phyloP scores from a whole-genome alignment of 2,888 invertebrate species.

The Pyrrhia umbra region DNA sequence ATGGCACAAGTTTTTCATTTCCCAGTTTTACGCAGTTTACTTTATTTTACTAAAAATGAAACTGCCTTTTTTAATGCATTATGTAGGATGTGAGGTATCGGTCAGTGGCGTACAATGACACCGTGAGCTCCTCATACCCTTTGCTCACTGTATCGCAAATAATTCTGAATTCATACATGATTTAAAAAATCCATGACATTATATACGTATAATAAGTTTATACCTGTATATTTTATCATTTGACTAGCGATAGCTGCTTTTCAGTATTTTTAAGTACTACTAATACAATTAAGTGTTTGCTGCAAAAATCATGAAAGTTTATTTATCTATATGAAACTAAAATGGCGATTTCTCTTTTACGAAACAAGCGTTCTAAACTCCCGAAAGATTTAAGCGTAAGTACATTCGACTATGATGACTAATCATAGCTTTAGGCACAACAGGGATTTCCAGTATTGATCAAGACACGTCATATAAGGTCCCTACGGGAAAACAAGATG shows the following conservation, averaged over 20 bases:
- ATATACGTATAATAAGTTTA: too few relatives aligned
- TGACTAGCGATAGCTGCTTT: not conserved
- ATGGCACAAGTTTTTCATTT: slow-evolving; percentile 17
- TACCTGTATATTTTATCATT: slow-evolving; percentile 1
- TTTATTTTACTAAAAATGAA: not conserved
- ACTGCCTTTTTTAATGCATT: not conserved
- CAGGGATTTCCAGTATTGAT: slow-evolving; percentile 77
- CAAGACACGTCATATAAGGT: slow-evolving; percentile 72
- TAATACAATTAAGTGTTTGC: not conserved
- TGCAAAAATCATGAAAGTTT: not conserved
- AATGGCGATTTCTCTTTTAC: not conserved
- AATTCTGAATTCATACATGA: slow-evolving; percentile 51
- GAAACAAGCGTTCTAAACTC: not conserved
- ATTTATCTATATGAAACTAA: not conserved
- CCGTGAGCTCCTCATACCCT: slow-evolving; percentile 46
- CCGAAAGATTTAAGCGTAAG: slow-evolving; percentile 13
- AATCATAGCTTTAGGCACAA: slow-evolving; percentile 52
- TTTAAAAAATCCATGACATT: too few relatives aligned
- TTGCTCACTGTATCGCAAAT: slow-evolving; percentile 67
- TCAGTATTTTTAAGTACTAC: too few relatives aligned
- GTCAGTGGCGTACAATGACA: slow-evolving; percentile 61
- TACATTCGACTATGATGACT: slow-evolving; percentile 41
- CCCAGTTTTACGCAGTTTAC: slow-evolving; percentile 14
- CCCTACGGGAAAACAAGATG: slow-evolving; percentile 64
- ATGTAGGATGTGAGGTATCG: slow-evolving; percentile 49